phyloP scores from a whole-genome alignment of 2,797 vertebrate genomes.

The Rhinoraja longicauda region DNA sequence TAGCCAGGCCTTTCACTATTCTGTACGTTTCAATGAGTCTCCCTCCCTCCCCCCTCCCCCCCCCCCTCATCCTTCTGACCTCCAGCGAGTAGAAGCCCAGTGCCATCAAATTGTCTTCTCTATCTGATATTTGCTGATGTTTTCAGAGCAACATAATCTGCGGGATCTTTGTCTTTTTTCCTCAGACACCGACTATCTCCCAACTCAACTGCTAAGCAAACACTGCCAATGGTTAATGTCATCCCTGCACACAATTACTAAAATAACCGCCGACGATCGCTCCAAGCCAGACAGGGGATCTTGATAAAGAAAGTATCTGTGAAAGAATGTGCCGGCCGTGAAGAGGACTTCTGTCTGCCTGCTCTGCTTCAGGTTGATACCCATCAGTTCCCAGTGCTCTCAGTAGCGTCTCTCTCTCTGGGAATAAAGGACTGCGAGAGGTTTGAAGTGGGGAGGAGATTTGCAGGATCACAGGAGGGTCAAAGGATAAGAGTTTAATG shows the following conservation, averaged over 20 bases:
- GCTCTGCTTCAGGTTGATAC: neutral
- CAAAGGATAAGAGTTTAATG: constrained; percentile 38
- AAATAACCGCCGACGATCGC: neutral
- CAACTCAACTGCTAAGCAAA: neutral
- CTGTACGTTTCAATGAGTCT: too few species aligned
- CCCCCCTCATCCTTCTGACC: too few species aligned
- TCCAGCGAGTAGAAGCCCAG: too few species aligned
- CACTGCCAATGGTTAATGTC: neutral
- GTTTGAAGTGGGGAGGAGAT: constrained; percentile 24
- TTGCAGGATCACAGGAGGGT: constrained; percentile 31
- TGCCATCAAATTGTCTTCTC: too few species aligned
- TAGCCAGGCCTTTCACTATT: too few species aligned
- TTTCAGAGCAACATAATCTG: neutral
- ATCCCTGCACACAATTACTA: neutral
- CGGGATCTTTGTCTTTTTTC: neutral
- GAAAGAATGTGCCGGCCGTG: constrained; percentile 18
- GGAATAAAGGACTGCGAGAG: constrained; percentile 22
- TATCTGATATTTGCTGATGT: neutral
- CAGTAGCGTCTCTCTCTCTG: neutral
- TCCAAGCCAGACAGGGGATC: neutral
- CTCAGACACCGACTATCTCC: neutral
- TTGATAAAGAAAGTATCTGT: constrained; percentile 1
- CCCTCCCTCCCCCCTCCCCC: too few species aligned
- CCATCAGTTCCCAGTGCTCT: constrained; percentile 19
- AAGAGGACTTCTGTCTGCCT: neutral